These are phyloP conservation scores for Falco berigora DNA, from an alignment of 2,797 vertebrate genomes.

Conservation along the genomic window DNA sequence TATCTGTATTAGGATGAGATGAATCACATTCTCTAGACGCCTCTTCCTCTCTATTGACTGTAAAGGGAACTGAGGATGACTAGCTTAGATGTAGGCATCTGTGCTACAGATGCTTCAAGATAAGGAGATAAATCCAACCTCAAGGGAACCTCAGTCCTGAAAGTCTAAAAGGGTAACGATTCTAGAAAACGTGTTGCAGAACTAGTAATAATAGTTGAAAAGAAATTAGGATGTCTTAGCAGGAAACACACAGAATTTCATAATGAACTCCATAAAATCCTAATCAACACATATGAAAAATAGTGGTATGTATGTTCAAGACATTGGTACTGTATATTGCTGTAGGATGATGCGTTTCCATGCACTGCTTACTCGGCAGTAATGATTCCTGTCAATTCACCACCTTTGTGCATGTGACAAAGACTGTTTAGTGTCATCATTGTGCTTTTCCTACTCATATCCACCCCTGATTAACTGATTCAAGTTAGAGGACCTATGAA, in stretches of 20 bases:
- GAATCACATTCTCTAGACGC: not conserved
- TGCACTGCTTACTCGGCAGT: not conserved
- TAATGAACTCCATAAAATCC: not conserved
- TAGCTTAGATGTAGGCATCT: not conserved
- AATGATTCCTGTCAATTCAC: not conserved
- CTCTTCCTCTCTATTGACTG: not conserved
- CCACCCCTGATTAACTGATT: not conserved
- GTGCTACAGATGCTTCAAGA: not conserved
- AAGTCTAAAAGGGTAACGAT: not conserved
- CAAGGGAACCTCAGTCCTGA: not conserved
- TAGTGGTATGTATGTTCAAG: not conserved
- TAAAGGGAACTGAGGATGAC: not conserved
- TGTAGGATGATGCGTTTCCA: not conserved
- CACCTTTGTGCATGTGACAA: not conserved
- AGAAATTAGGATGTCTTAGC: not conserved
- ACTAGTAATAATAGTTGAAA: not conserved
- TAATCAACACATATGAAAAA: not conserved
- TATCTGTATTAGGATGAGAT: conserved; percentile 24
- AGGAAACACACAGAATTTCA: not conserved
- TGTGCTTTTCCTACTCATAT: not conserved
- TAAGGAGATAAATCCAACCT: conserved; percentile 4
- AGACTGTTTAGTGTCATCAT: not conserved
- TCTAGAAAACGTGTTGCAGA: not conserved
- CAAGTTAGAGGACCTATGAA: not conserved
- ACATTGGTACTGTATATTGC: not conserved